Evolutionary conservation across 2,888 invertebrate species (phyloP).

Genomic region (Acanthosepion esculentum): DNA sequence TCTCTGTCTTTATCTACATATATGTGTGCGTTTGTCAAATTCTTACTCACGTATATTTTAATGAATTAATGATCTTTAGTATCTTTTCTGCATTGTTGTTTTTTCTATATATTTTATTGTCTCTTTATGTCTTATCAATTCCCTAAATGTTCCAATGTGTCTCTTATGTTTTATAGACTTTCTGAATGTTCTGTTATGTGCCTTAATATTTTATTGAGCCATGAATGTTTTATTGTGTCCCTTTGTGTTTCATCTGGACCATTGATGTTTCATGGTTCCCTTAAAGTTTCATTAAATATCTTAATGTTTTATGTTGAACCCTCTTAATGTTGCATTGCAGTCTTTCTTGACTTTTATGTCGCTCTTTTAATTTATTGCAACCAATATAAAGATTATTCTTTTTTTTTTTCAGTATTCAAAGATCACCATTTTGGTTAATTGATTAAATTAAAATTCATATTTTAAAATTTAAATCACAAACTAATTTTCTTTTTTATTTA

Average conservation of each 20-base stretch:
- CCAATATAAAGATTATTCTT: not conserved
- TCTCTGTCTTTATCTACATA: not conserved
- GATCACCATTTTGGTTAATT: not conserved
- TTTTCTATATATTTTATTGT: not conserved
- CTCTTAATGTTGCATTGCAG: not conserved
- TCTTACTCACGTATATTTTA: not conserved
- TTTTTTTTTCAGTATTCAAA: not conserved
- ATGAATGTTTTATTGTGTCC: conserved; percentile 20
- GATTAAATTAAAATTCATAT: not conserved
- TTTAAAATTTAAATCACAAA: not conserved
- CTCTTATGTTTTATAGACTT: conserved; percentile 11
- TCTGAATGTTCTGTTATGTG: not conserved
- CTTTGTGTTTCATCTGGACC: not conserved
- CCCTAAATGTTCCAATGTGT: not conserved
- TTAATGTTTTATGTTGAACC: not conserved
- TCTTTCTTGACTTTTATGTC: not conserved
- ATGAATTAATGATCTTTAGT: not conserved
- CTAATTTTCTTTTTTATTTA: not conserved
- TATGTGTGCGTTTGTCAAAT: not conserved
- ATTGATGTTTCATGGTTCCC: conserved; percentile 33
- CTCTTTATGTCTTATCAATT: conserved; percentile 18
- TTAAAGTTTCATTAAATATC: conserved; percentile 13
- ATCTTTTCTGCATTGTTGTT: not conserved
- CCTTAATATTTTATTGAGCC: conserved; percentile 11
- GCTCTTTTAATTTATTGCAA: not conserved